Evolutionary conservation across 2,113 vertebrate genomes (phyloP), one percentile per base, ranked within the genome.

Genomic region (Cebus imitator): DNA sequence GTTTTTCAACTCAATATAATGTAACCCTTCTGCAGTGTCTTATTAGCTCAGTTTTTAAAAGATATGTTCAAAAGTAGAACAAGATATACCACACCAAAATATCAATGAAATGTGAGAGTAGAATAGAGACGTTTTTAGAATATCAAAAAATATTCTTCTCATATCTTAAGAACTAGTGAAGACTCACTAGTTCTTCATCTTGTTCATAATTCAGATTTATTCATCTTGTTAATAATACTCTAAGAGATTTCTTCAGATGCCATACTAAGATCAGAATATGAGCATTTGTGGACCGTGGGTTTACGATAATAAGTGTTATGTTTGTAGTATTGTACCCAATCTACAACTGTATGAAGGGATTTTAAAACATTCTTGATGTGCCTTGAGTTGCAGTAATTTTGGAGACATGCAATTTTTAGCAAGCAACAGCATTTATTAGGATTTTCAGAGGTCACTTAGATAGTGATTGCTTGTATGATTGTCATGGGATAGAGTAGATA

Each of bases 281-380:
- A 75, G 64, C 2, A 55, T 43, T 61, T 73, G 12, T 86, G 50
- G 21, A 48, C 58, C 21, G 17, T 76, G 75, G 61, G 5, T 80
- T 92, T 83, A 92, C 78, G 27, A 73, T 52, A 75, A 61, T 30
- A 2, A 30, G 52, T 73, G 94, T 87, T 80, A 58, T 64, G 80
- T 96, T 37, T 87, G 64, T 96, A 48, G 13, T 78, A 9, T 21
- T 90, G 32, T 75, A 43, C 50, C 48, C 79, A 87, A 94, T 45
- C 14, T 87, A 52, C 2, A 90, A 79, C 8, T 52, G 13, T 84
- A 52, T 40, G 57, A 82, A 78, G 43, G 8, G 8, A 5, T 95
- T 94, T 80, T 13, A 79, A 87, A 48, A 94, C 61, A 66, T 92
- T 94, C 45, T 43, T 93, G 30, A 91, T 82, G 58, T 91, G 40